A percentile compares a stretch with the other conserved stretches of the same genome.
These are phyloP conservation scores for Isoperla grammatica DNA, from an alignment of 2,888 invertebrate genomes.

Conservation along the genomic window DNA sequence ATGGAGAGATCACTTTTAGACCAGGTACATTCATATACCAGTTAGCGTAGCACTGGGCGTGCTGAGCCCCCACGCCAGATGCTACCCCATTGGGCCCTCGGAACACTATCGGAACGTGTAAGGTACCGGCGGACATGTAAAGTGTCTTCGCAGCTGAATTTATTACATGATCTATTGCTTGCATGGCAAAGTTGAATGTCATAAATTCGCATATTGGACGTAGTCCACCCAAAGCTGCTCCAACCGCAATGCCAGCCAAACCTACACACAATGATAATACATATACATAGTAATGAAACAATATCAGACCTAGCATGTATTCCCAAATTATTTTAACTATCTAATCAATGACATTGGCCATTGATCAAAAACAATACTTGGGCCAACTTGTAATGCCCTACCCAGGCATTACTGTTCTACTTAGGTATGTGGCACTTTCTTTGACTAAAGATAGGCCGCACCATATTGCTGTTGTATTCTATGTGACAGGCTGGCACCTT, in stretches of 20 bases:
- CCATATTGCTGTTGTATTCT: too few relatives aligned
- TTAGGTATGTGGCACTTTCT: too few relatives aligned
- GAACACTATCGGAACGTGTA: conserved; percentile 60
- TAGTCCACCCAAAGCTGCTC: conserved; percentile 63
- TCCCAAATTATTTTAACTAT: too few relatives aligned
- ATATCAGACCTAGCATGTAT: too few relatives aligned
- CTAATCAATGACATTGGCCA: too few relatives aligned
- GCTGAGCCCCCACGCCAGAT: conserved; percentile 58
- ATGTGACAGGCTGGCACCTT: too few relatives aligned
- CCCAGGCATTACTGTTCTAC: too few relatives aligned
- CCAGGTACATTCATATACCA: conserved; percentile 61
- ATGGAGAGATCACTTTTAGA: conserved; percentile 57
- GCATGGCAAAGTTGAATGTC: conserved; percentile 72
- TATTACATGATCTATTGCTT: conserved; percentile 65
- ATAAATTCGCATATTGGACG: conserved; percentile 67
- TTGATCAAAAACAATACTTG: too few relatives aligned
- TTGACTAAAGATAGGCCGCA: too few relatives aligned
- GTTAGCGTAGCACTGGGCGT: conserved; percentile 60
- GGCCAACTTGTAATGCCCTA: too few relatives aligned
- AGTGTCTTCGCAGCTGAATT: conserved; percentile 64
- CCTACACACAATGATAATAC: too few relatives aligned
- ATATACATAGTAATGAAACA: too few relatives aligned
- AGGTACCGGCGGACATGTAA: conserved; percentile 60
- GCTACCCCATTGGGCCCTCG: conserved; percentile 62
- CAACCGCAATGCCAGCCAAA: conserved; percentile 61